A percentile compares a stretch with the other conserved stretches of the same genome.
phyloP scores from a whole-genome alignment of 35 echinoderm and acorn worm species.

The Diadema setosum region DNA sequence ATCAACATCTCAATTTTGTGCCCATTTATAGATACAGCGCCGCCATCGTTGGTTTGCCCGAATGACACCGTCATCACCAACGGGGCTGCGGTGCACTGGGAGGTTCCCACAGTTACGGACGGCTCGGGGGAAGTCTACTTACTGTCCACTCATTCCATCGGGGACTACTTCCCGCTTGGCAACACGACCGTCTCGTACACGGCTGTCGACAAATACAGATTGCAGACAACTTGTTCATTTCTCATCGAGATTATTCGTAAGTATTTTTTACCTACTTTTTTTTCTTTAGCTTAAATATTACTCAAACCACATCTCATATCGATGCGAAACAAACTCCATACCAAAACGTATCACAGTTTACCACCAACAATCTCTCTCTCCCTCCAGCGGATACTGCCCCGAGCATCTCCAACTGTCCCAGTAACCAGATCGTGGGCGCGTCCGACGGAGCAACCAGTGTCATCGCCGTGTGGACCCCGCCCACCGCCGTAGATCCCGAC shows the following conservation, averaged over 20 bases:
- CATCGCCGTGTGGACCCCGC: not conserved
- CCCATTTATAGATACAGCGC: not conserved
- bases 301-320: too few relatives aligned
- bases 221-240: not conserved
- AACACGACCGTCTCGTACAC: conserved; percentile 21
- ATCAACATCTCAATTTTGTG: not conserved
- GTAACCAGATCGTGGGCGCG: not conserved
- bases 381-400: not conserved
- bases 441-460: not conserved
- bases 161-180: not conserved
- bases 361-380: not conserved
- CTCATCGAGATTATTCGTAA: not conserved
- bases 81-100: not conserved
- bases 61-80: not conserved
- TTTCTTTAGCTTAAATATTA: not conserved
- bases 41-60: not conserved
- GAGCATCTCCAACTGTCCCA: not conserved
- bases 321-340: too few relatives aligned
- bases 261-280: not conserved
- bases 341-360: not conserved
- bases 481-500: not conserved
- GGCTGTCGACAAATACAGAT: not conserved
- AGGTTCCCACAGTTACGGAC: not conserved
- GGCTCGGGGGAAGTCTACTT: not conserved
- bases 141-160: not conserved